Evolutionary conservation across 2,888 invertebrate species (phyloP), one percentile per base, ranked within the genome.

Genomic region (Ametastegia equiseti): DNA sequence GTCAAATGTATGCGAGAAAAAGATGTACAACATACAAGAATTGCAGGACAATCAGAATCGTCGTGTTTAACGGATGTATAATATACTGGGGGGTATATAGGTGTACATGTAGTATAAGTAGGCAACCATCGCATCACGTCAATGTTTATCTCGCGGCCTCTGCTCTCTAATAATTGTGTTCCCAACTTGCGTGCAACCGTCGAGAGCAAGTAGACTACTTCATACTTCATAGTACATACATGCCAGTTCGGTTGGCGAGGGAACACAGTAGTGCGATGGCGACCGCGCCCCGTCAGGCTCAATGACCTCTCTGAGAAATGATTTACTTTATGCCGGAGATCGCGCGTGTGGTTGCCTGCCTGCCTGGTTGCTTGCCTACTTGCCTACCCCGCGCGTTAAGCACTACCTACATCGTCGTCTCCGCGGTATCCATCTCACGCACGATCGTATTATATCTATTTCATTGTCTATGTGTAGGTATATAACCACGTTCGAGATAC

Each of bases 281-380:
- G 50, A 78, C 88, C 88, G 85, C 89, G 88, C 89, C 89, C 89
- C 87, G 87, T 87, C 87, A 89, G 86, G 90, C 90, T 90, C 90
- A 90, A 90, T 88, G 90, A 90, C 90, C 90, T 90, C 89, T 60
- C 86, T 84, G 88, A 88, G 88, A 87, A 88, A 89, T 89, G 88
- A 88, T 89, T 88, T 88, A 87, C 88, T 87, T 87, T 84, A 85
- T 85, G 86, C 84, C 45, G 81, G 57, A 77, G 83, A 83, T 84
- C 84, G 82, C 82, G 83, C 83, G 82, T 83, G 82, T 81, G 82
- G 82, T 81, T 65, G 81, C 80, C 81, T 69, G 67, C 80, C 63
- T 30, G 63, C n/a, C n/a, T 15, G 47, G 13, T 30, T 15, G 63
- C 36, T 33, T n/a, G n/a, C n/a, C n/a, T 36, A 57, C n/a, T 11